Base-by-base conservation (phyloP, 2,888 invertebrate species). In the Dioctria rufipes region DNA sequence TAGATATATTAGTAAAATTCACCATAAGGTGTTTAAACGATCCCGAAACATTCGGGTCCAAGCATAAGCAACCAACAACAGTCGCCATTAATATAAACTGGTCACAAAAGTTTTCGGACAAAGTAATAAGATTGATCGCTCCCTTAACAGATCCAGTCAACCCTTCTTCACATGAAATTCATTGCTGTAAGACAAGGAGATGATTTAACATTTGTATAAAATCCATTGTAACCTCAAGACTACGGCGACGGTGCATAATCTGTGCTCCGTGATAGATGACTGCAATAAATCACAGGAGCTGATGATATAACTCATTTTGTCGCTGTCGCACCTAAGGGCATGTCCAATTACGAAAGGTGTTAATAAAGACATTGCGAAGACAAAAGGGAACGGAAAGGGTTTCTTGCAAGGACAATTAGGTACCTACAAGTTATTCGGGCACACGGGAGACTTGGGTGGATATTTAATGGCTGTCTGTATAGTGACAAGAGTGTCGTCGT, bases 231-330 rank as follows among this genome's bases (percentile, higher is more conserved):
- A 73, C 42, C 73, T 73, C 58, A 54, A 58, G 73, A 43, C 73
- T 73, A 73, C 51, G 73, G 73, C 25, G 25, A 25, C 25, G 25
- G 25, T 73, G 73, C 73, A 73, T 73, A 73, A 73, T 73, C 58
- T 73, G 73, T 42, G 73, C 60, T 40, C 39, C 40, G 58, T 73
- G 73, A 73, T 73, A 58, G 73, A 73, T 73, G 73, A 43, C 58
- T 73, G 73, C 73, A 73, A 73, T 73, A 73, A 73, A 73, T 73
- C 73, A 73, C 58, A 13, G 58, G 42, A 58, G 6, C 60, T 58
- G 73, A 73, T 73, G 73, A 60, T 42, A 60, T 73, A 73, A 73
- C 58, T 73, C 73, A 73, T 73, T 73, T 73, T 60, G 73, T 54
- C 60, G 73, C 73, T 73, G 73, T 60, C 73, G 58, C 58, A 73